Percentiles rank a stretch among this genome's conserved stretches.
Evolutionary conservation across 2,113 vertebrate genomes (phyloP).

Genomic region (Mugil cephalus): DNA sequence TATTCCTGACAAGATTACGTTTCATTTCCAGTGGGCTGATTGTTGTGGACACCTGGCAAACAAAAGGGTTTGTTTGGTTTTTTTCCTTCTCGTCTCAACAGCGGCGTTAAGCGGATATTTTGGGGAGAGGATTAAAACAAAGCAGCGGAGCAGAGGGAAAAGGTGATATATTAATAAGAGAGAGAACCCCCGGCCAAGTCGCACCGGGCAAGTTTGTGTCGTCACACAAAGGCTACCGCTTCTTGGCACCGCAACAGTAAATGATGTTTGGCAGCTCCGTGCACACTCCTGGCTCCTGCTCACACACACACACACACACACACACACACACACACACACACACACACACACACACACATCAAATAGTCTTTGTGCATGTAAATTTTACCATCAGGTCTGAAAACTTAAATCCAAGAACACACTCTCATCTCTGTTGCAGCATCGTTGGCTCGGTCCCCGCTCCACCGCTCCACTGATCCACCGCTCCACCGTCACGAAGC

Average conservation of each 20-base stretch:
- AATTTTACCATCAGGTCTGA: not conserved
- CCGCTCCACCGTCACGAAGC: slow-evolving; percentile 6
- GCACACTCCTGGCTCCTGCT: slow-evolving; percentile 54
- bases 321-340: slow-evolving; percentile 18
- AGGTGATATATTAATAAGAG: not conserved
- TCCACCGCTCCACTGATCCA: slow-evolving; percentile 2
- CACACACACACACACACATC: not conserved
- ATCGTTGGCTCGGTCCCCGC: too few species aligned
- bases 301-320: slow-evolving; percentile 43
- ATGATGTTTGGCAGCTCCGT: slow-evolving; percentile 75
- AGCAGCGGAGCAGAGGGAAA: not conserved
- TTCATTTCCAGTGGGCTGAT: slow-evolving; percentile 26
- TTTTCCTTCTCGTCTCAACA: slow-evolving; percentile 35
- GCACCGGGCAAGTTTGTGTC: slow-evolving; percentile 71
- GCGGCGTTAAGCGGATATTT: slow-evolving; percentile 38
- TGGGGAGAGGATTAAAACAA: slow-evolving; percentile 1
- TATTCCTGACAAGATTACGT: slow-evolving; percentile 54
- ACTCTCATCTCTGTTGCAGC: too few species aligned
- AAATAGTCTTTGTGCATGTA: not conserved
- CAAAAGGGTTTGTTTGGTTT: slow-evolving; percentile 1
- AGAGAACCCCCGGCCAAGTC: slow-evolving; percentile 55
- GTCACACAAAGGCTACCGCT: slow-evolving; percentile 72
- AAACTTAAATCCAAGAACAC: too few species aligned
- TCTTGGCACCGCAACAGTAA: slow-evolving; percentile 71
- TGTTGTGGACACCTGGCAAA: slow-evolving; percentile 40